Evolutionary conservation across 2,888 invertebrate species (phyloP), one percentile per base, ranked within the genome.

Genomic region (Octonoba sinensis): DNA sequence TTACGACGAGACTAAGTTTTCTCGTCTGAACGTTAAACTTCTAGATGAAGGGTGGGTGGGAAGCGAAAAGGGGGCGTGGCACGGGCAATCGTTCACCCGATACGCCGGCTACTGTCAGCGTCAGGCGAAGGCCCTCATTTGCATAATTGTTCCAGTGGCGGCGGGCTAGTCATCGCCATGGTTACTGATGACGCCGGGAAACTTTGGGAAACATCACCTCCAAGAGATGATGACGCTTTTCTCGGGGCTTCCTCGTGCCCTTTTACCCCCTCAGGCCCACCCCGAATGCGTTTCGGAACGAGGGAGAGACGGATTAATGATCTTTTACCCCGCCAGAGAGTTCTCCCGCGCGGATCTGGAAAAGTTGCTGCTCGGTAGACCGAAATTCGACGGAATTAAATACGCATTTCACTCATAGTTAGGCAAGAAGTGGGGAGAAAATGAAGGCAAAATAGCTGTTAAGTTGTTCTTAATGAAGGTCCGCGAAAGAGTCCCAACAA

Each of bases 121-220:
- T 74, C 79, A 81, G 79, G 71, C 71, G 51, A 51, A 56, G 59
- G 59, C 59, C 36, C 36, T 66, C 20, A 79, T 79, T 72, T 79
- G 78, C 78, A 79, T 79, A 79, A 79, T 79, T 79, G 78, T 79
- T 79, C 72, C 72, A 51, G 54, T 72, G 73, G 73, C 73, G 73
- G 69, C 79, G 73, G 44, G 47, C 64, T 67, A 72, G 67, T 73
- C 73, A 72, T 81, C 59, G 62, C 79, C 73, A 81, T 81, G 79
- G 79, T 57, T 66, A 81, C 79, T 81, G 79, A 81, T 81, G 79
- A 81, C 79, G 79, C 79, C 79, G 62, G 64, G 69, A 81, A 81
- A 81, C 67, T 81, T 78, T 81, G 73, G 66, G 62, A n/a, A 20
- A 44, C 62, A 73, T 64, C 69, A 73, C 67, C 66, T 56, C 46